Conservation (phyloP, 2,797 vertebrate species). For the Amblyraja radiata region DNA sequence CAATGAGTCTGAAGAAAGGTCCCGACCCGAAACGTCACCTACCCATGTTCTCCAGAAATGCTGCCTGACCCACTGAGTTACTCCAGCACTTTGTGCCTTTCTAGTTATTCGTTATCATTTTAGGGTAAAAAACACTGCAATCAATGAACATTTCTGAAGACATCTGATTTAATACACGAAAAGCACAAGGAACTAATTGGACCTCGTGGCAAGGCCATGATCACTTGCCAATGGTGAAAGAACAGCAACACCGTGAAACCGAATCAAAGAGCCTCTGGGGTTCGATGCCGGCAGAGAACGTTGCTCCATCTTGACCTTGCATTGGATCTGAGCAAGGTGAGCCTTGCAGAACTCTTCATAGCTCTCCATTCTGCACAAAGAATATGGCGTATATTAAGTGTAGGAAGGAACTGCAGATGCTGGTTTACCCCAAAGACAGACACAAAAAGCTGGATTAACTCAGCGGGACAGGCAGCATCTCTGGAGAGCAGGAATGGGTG, state of each 20-base stretch:
- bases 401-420: too few species aligned
- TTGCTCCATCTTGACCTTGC: background rate
- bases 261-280: slow-evolving; percentile 10
- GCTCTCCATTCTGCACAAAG: slow-evolving; percentile 35
- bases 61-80: too few species aligned
- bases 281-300: background rate
- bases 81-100: too few species aligned
- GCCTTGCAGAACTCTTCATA: slow-evolving; percentile 34
- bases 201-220: background rate
- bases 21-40: too few species aligned
- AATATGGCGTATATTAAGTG: background rate
- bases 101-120: background rate
- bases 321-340: slow-evolving; percentile 13
- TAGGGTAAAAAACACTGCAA: background rate
- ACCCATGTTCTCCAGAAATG: too few species aligned
- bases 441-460: too few species aligned
- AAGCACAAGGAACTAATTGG: background rate
- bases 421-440: too few species aligned
- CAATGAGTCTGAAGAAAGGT: too few species aligned
- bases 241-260: background rate
- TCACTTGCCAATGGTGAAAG: slow-evolving; percentile 32
- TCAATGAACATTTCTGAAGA: background rate
- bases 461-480: too few species aligned
- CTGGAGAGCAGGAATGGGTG: too few species aligned
- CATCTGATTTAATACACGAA: background rate